phyloP scores from a whole-genome alignment of 2,888 invertebrate species.

The Rotaria magnacalcarata region DNA sequence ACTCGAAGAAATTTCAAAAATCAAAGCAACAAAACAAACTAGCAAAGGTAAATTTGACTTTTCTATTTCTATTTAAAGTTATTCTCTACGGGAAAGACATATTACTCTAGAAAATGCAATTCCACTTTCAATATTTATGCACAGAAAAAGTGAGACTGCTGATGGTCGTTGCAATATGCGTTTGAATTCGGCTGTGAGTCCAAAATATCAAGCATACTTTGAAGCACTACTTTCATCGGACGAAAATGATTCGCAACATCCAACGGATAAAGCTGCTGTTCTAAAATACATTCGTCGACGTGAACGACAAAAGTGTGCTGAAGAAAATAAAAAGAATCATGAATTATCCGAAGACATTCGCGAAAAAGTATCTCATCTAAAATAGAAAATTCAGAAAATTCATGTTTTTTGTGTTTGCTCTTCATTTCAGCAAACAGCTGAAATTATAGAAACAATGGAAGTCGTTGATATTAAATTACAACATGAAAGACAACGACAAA shows the following conservation, averaged over 20 bases:
- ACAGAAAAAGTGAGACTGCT: background rate
- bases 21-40: background rate
- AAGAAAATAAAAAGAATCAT: conserved; percentile 37
- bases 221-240: background rate
- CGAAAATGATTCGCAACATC: background rate
- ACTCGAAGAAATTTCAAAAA: conserved; percentile 37
- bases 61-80: background rate
- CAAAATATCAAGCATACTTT: conserved; percentile 12
- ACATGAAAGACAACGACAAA: conserved; percentile 45
- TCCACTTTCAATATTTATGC: conserved; percentile 41
- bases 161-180: background rate
- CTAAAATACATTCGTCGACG: conserved; percentile 41
- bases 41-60: conserved; percentile 33
- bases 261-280: conserved; percentile 40
- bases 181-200: background rate
- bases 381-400: background rate
- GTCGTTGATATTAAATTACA: conserved; percentile 41
- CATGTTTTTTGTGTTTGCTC: background rate
- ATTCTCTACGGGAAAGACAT: background rate
- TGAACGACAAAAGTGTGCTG: conserved; percentile 42
- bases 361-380: conserved; percentile 6
- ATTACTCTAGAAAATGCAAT: conserved; percentile 36
- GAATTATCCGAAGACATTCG: conserved; percentile 13
- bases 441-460: conserved; percentile 36
- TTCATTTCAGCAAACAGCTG: conserved; percentile 37